Evolutionary conservation across 2,888 invertebrate species (phyloP).

Genomic region (Amblyteles armatorius): DNA sequence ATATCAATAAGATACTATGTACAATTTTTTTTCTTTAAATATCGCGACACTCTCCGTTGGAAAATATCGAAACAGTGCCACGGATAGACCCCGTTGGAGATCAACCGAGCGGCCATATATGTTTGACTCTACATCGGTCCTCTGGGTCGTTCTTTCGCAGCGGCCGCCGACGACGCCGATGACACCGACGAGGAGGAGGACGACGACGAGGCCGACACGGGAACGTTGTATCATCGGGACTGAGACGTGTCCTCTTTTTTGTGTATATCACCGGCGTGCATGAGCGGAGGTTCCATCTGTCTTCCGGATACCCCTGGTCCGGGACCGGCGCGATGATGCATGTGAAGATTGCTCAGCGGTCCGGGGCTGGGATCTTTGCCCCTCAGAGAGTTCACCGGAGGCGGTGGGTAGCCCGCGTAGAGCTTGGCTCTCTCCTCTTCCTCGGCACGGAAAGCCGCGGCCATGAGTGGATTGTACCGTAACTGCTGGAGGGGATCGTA

Average conservation of each 20-base stretch:
- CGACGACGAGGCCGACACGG: constrained; percentile 67
- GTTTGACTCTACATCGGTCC: constrained; percentile 39
- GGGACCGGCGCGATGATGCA: constrained; percentile 86
- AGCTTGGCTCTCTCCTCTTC: constrained; percentile 92
- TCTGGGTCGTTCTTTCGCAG: constrained; percentile 54
- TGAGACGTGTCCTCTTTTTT: constrained; percentile 87
- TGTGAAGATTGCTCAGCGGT: constrained; percentile 85
- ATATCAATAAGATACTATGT: constrained; percentile 81
- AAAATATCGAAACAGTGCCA: constrained; percentile 71
- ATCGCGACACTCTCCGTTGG: constrained; percentile 70
- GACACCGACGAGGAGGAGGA: constrained; percentile 33
- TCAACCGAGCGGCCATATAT: constrained; percentile 12
- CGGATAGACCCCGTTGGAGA: constrained; percentile 46
- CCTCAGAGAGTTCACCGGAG: constrained; percentile 85
- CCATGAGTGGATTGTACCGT: constrained; percentile 92
- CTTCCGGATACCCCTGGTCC: constrained; percentile 84
- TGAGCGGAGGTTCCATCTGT: constrained; percentile 79
- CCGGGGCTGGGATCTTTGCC: constrained; percentile 86
- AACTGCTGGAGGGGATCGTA: constrained; percentile 88
- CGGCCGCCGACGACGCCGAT: constrained; percentile 43
- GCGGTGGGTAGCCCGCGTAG: constrained; percentile 78
- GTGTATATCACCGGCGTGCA: constrained; percentile 84
- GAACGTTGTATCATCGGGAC: constrained; percentile 86
- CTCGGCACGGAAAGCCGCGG: constrained; percentile 91
- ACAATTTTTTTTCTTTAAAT: constrained; percentile 77